Base-by-base conservation (phyloP, 37 sponge, comb jelly and placozoan species). In the Hexactinellida sp. region DNA sequence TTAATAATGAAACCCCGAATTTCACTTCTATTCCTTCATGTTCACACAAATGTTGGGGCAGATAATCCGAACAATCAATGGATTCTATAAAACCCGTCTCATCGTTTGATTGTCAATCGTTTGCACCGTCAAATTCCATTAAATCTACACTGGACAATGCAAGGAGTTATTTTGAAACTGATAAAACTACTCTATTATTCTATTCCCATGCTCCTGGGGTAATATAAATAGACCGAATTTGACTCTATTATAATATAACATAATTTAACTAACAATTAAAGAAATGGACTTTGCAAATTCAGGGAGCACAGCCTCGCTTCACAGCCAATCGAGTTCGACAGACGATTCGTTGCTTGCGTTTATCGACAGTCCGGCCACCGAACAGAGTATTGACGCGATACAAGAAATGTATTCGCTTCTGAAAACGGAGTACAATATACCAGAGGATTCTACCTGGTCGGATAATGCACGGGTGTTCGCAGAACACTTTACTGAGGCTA, bases 361-460 rank as follows among this genome's bases (percentile, higher is more conserved):
- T 63, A 63, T 63, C 34, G 76, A 63, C 28, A 63, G 76, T 63
- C 30, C 76, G 3, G 76, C 76, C 13, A 63, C 76, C 32, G 76
- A 63, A 63, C 76, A 63, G 76, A 63, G 76, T n/a, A 63, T 63
- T 1, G 76, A 63, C 76, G 34, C 76, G 1, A 63, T 63, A 21
- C 76, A 63, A 23, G 76, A 63, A 25, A 21, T 63, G 76, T 63
- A 63, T n/a, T 10, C 76, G 34, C 76, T 21, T 5, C 5, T 63
- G 5, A 23, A 28, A 63, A 7, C 5, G 5, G 76, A 63, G 21
- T 63, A 63, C 76, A 25, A 25, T 25, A 63, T 63, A 5, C 76
- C 76, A 21, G 76, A 63, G 28, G 28, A 63, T 1, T 63, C 76
- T 3, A 63, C 25, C 34, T 63, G 76, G 76, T 7, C 76, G 21